These are phyloP conservation scores for Episyrphus balteatus DNA, from an alignment of 1,140 invertebrate species.

Conservation along the genomic window DNA sequence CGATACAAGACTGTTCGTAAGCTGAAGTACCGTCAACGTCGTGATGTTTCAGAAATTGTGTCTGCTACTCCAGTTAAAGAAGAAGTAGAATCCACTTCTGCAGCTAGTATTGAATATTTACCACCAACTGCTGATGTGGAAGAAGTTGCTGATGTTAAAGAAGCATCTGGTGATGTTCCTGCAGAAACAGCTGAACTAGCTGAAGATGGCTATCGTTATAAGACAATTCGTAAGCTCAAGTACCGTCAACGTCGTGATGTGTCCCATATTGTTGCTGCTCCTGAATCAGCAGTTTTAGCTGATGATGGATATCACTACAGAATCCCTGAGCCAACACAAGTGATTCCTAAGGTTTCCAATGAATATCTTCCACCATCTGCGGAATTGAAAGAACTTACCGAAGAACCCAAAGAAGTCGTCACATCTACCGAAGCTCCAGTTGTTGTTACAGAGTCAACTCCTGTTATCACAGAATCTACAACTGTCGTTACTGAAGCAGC, in stretches of 20 bases:
- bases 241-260: slow-evolving; percentile 28
- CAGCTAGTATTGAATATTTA: slow-evolving; percentile 26
- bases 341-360: neutral
- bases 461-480: too few relatives aligned
- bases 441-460: too few relatives aligned
- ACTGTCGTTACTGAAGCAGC: too few relatives aligned
- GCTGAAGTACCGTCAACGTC: neutral
- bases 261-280: neutral
- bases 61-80: too few relatives aligned
- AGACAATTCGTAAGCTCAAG: slow-evolving; percentile 24
- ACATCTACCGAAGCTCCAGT: too few relatives aligned
- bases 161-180: slow-evolving; percentile 4
- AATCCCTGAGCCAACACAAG: neutral
- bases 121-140: slow-evolving; percentile 31
- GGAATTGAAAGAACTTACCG: too few relatives aligned
- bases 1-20: neutral
- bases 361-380: neutral
- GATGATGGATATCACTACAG: neutral
- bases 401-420: too few relatives aligned
- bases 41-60: neutral
- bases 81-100: neutral
- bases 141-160: slow-evolving; percentile 16
- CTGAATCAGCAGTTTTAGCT: neutral
- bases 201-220: slow-evolving; percentile 33
- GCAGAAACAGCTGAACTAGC: slow-evolving; percentile 17